Conservation (phyloP, 2,797 vertebrate genomes). For the Coranthus polyacanthus region DNA sequence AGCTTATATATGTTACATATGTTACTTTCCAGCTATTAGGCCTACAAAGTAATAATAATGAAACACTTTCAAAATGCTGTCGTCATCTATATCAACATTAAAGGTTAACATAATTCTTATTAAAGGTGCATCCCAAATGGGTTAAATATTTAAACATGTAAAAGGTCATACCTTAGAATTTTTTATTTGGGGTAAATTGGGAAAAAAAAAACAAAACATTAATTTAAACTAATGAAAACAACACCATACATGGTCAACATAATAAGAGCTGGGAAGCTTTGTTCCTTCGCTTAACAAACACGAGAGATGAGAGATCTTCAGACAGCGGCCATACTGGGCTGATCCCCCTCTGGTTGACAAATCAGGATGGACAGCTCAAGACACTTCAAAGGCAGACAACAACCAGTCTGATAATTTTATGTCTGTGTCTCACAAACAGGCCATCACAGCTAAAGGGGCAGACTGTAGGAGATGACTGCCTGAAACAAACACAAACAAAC, state of each 20-base stretch:
- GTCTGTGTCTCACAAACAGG: constrained; percentile 82
- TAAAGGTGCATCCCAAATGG: constrained; percentile 7
- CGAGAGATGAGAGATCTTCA: constrained; percentile 73
- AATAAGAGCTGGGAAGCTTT: constrained; percentile 56
- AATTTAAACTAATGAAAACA: constrained; percentile 29
- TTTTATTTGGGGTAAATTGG: constrained; percentile 1
- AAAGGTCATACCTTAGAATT: not conserved
- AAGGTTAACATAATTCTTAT: not conserved
- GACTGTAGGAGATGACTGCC: constrained; percentile 81
- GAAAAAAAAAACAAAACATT: constrained; percentile 15
- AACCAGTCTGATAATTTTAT: constrained; percentile 82
- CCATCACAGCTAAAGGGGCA: constrained; percentile 79
- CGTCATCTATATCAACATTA: not conserved
- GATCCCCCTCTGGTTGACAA: constrained; percentile 77
- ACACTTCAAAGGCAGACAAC: constrained; percentile 82
- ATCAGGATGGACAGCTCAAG: constrained; percentile 80
- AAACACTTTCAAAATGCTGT: not conserved
- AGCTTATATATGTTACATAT: not conserved
- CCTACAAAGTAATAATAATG: not conserved
- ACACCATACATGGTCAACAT: constrained; percentile 39
- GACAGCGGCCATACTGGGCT: constrained; percentile 79
- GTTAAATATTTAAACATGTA: constrained; percentile 5
- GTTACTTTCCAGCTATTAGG: not conserved
- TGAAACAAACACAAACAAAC: constrained; percentile 82
- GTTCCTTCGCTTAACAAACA: constrained; percentile 59